These are phyloP conservation scores for Nycticryphes semicollaris DNA, from an alignment of 2,113 vertebrate species.

Conservation along the genomic window DNA sequence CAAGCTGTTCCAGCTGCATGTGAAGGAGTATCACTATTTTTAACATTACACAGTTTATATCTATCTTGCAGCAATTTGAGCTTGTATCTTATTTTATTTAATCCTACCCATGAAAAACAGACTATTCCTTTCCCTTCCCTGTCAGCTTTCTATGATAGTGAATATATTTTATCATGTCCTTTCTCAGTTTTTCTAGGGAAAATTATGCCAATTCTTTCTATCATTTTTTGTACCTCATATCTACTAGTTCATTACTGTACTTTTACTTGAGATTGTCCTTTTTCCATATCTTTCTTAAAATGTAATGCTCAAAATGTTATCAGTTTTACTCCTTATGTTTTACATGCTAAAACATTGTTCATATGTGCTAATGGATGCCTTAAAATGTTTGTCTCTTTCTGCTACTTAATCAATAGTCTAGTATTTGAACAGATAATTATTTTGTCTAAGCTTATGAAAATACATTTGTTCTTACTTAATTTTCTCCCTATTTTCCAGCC, in stretches of 20 bases:
- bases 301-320: not conserved
- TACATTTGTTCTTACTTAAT: not conserved
- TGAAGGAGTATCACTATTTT: not conserved
- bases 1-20: not conserved
- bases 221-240: not conserved
- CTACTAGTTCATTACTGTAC: not conserved
- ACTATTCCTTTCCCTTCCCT: not conserved
- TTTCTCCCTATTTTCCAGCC: not conserved
- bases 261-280: not conserved
- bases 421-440: not conserved
- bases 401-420: not conserved
- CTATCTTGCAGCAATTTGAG: not conserved
- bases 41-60: not conserved
- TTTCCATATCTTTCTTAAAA: not conserved
- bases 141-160: not conserved
- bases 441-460: not conserved
- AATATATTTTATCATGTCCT: not conserved
- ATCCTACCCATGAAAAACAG: not conserved
- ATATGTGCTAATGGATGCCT: not conserved
- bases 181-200: not conserved
- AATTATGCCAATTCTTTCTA: accelerated
- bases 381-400: not conserved
- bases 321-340: not conserved
- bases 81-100: not conserved
- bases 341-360: not conserved